Conservation (phyloP, 2,797 vertebrate species). For the Cynodonichthys magdalenae region DNA sequence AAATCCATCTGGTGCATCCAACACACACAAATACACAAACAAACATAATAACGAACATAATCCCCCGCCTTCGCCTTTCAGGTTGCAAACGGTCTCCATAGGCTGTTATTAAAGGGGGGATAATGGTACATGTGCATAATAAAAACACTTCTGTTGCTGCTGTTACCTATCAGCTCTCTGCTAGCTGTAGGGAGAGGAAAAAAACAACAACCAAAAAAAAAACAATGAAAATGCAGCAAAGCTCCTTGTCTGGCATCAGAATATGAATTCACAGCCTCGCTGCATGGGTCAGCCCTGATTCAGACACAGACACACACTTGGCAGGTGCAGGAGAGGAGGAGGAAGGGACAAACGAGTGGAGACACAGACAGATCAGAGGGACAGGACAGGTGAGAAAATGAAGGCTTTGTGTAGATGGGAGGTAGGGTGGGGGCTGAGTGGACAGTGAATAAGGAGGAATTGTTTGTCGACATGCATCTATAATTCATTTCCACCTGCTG, state of each 20-base stretch:
- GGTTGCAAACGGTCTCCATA: neutral
- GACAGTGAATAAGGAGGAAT: conserved; percentile 7
- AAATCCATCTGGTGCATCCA: too few relatives aligned
- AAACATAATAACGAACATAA: too few relatives aligned
- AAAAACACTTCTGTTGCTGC: conserved; percentile 9
- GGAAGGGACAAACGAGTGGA: conserved; percentile 13
- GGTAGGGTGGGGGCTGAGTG: conserved; percentile 39
- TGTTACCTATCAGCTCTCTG: conserved; percentile 38
- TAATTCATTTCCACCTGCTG: conserved; percentile 49
- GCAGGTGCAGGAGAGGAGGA: conserved; percentile 11
- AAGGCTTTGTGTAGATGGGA: conserved; percentile 41
- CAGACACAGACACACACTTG: conserved; percentile 27
- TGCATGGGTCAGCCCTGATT: conserved; percentile 26
- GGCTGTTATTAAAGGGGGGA: conserved; percentile 9
- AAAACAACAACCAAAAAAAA: neutral
- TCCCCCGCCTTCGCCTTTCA: neutral
- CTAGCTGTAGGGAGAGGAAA: conserved; percentile 1
- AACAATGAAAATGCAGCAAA: conserved; percentile 32
- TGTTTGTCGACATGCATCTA: conserved; percentile 32
- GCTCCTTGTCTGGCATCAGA: conserved; percentile 9
- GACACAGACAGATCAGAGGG: conserved; percentile 32
- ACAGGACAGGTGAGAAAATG: conserved; percentile 43
- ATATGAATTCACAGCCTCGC: conserved; percentile 42
- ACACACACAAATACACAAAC: too few relatives aligned
- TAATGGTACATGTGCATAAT: conserved; percentile 8